A percentile compares a stretch with the other conserved stretches of the same genome.
phyloP scores from a whole-genome alignment of 2,797 vertebrate genomes.

The Ispidina picta region DNA sequence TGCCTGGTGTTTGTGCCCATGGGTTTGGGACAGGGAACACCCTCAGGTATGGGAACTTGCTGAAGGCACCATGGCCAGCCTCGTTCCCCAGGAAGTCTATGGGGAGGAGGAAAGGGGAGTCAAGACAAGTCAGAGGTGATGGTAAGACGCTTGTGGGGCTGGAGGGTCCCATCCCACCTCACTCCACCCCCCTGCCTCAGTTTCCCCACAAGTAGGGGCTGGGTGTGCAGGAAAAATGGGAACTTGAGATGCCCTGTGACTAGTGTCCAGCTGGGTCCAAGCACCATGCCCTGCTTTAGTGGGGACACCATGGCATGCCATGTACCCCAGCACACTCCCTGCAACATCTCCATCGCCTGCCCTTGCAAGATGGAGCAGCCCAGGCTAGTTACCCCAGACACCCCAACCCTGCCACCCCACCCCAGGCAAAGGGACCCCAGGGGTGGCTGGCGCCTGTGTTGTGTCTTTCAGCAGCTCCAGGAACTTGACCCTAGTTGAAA shows the following conservation, averaged over 20 bases:
- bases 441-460: constrained; percentile 40
- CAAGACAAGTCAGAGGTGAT: not conserved
- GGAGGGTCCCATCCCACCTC: not conserved
- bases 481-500: constrained; percentile 75
- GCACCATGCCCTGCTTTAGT: accelerated
- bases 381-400: not conserved
- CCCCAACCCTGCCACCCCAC: not conserved
- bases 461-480: constrained; percentile 71
- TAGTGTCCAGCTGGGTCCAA: accelerated
- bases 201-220: not conserved
- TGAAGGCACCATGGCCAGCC: accelerated
- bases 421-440: not conserved
- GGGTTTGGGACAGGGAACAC: accelerated
- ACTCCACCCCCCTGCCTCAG: not conserved
- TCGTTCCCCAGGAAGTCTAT: accelerated
- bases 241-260: not conserved
- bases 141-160: too few species aligned
- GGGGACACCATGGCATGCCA: accelerated
- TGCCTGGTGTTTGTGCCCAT: not conserved
- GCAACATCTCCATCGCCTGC: not conserved
- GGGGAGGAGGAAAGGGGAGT: not conserved
- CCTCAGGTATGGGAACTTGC: not conserved
- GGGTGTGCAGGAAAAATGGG: not conserved
- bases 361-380: not conserved
- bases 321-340: not conserved